These are phyloP conservation scores for Morelia viridis DNA, from an alignment of 2,797 vertebrate species.

Conservation along the genomic window DNA sequence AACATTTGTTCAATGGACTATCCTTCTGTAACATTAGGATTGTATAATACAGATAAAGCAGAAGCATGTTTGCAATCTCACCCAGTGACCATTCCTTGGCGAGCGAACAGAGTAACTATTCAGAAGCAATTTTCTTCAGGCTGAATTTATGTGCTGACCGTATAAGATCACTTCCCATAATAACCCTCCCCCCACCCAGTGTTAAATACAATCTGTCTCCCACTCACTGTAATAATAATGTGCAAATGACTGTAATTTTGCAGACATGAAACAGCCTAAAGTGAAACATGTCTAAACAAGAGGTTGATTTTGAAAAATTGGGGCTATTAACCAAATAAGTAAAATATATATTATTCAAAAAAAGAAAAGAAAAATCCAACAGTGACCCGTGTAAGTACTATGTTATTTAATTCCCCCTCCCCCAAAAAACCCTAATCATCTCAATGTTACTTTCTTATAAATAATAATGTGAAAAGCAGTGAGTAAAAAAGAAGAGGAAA, in stretches of 20 bases:
- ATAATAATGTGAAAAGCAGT: neutral
- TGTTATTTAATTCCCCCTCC: neutral
- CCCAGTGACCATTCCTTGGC: slow-evolving; percentile 73
- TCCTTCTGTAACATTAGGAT: slow-evolving; percentile 63
- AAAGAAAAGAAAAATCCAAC: slow-evolving; percentile 63
- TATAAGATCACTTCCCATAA: slow-evolving; percentile 78
- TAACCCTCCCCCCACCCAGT: slow-evolving; percentile 74
- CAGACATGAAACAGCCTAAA: slow-evolving; percentile 74
- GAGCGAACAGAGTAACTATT: slow-evolving; percentile 77
- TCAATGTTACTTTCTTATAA: slow-evolving; percentile 13
- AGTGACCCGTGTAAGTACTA: slow-evolving; percentile 49
- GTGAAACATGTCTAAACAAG: slow-evolving; percentile 78
- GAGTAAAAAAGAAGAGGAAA: neutral
- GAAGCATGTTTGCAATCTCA: slow-evolving; percentile 68
- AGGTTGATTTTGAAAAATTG: slow-evolving; percentile 77
- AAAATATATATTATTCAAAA: slow-evolving; percentile 72
- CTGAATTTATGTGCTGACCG: slow-evolving; percentile 79
- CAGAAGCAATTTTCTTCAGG: slow-evolving; percentile 80
- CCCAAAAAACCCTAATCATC: neutral
- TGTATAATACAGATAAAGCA: slow-evolving; percentile 70
- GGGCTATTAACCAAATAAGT: slow-evolving; percentile 78
- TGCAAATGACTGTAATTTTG: slow-evolving; percentile 81
- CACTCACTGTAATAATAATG: slow-evolving; percentile 77
- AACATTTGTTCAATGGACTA: slow-evolving; percentile 40
- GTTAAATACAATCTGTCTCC: slow-evolving; percentile 78